Conservation (phyloP, 2,797 vertebrate genomes). For the Anabacerthia variegaticeps region DNA sequence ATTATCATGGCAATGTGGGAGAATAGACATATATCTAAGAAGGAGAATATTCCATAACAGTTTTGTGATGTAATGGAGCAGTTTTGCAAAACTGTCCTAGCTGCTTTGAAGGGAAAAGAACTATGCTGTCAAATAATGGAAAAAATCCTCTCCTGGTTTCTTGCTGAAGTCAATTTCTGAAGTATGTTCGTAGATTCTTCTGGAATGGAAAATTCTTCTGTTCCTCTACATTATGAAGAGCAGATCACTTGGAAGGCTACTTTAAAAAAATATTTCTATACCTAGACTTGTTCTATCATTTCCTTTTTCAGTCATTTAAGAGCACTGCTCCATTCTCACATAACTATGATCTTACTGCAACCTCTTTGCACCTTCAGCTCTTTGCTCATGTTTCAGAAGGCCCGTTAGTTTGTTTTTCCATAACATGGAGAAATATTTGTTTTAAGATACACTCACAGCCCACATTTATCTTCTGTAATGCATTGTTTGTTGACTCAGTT, state of each 20-base stretch:
- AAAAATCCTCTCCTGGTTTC: neutral
- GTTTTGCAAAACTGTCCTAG: neutral
- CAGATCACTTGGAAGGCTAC: neutral
- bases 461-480: neutral
- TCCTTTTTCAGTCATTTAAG: neutral
- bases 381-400: neutral
- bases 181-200: neutral
- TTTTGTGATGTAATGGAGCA: neutral
- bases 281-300: neutral
- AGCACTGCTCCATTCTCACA: neutral
- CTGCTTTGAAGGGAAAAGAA: neutral
- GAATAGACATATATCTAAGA: neutral
- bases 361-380: neutral
- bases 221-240: neutral
- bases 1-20: neutral
- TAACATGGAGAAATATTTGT: neutral
- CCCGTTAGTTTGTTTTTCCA: neutral
- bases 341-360: neutral
- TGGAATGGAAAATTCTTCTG: neutral
- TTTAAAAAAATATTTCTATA: neutral
- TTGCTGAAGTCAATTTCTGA: neutral
- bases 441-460: neutral
- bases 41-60: neutral
- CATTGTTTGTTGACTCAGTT: neutral
- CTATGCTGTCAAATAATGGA: neutral